Conservation (phyloP, 1,140 invertebrate genomes). For the Drosophila parvula region DNA sequence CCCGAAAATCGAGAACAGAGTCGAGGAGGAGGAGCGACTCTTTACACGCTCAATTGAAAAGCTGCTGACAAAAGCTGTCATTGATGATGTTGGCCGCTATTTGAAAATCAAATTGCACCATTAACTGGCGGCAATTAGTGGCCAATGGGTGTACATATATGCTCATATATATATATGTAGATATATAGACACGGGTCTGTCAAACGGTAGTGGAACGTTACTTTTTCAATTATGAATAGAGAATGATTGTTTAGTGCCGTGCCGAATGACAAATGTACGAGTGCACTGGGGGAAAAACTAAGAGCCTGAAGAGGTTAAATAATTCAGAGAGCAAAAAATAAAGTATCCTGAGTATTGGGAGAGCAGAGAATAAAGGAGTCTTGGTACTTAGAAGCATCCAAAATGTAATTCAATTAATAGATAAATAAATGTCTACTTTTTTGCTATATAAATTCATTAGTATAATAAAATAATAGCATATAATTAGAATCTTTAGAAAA, state of each 20-base stretch:
- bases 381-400: too few species aligned
- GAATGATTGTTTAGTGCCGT: conserved; percentile 70
- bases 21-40: conserved; percentile 23
- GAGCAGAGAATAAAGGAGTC: too few species aligned
- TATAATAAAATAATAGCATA: too few species aligned
- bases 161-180: background rate
- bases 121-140: conserved; percentile 77
- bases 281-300: conserved; percentile 7
- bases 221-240: conserved; percentile 80
- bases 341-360: too few species aligned
- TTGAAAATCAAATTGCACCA: conserved; percentile 79
- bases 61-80: conserved; percentile 82
- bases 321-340: too few species aligned
- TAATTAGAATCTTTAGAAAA: too few species aligned
- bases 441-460: too few species aligned
- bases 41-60: conserved; percentile 67
- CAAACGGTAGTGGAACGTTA: conserved; percentile 76
- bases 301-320: too few species aligned
- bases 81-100: conserved; percentile 64
- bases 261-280: conserved; percentile 45
- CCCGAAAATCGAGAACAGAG: conserved; percentile 38
- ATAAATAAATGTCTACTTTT: too few species aligned
- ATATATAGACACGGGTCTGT: conserved; percentile 44
- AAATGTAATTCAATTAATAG: too few species aligned
- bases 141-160: conserved; percentile 10